Evolutionary conservation across 2,888 invertebrate genomes (phyloP).

Genomic region (Lacanobia oleracea): DNA sequence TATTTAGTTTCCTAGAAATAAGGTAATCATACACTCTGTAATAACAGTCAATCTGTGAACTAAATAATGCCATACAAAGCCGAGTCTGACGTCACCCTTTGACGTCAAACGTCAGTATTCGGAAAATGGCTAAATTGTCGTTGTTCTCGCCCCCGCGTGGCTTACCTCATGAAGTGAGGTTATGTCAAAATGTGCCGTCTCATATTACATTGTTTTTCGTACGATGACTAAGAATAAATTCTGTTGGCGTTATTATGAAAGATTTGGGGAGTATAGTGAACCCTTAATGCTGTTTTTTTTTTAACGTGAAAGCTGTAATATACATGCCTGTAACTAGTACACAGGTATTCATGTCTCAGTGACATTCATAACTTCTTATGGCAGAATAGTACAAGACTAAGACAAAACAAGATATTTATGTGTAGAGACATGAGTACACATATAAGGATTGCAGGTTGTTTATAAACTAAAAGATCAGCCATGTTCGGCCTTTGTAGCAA

Average conservation of each 20-base stretch:
- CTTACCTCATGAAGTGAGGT: constrained; percentile 41
- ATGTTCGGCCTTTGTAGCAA: too few species aligned
- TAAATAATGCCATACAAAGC: constrained; percentile 12
- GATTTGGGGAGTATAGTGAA: neutral
- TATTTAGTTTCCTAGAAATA: neutral
- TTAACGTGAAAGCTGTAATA: too few species aligned
- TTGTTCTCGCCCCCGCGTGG: neutral
- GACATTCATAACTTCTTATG: too few species aligned
- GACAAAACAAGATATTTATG: too few species aligned
- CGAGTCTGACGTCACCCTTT: constrained; percentile 1
- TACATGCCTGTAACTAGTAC: too few species aligned
- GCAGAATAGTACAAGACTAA: too few species aligned
- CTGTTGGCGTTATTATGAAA: constrained; percentile 3
- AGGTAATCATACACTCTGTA: neutral
- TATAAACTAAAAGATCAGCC: too few species aligned
- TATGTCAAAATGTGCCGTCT: constrained; percentile 28
- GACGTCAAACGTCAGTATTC: constrained; percentile 17
- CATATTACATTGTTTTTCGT: constrained; percentile 38
- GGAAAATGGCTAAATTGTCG: constrained; percentile 28
- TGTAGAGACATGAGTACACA: too few species aligned
- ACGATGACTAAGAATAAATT: constrained; percentile 30
- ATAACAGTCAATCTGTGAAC: constrained; percentile 3
- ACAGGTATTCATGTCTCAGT: too few species aligned
- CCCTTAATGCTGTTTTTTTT: too few species aligned
- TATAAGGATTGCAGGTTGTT: too few species aligned